Evolutionary conservation across 2,888 invertebrate genomes (phyloP).

Genomic region (Didymodactylos carnosus): DNA sequence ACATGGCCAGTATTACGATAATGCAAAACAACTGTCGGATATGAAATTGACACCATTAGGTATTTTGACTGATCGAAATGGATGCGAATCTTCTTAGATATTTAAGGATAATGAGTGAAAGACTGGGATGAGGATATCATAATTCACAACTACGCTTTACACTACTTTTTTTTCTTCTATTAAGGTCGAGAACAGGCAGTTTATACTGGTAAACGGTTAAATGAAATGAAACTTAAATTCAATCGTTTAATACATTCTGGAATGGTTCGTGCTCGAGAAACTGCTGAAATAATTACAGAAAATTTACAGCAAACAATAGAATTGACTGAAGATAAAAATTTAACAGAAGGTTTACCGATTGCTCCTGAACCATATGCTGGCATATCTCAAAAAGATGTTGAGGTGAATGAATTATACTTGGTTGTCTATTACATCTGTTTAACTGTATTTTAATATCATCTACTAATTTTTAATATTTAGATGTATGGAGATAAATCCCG

Average conservation of each 20-base stretch:
- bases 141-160: no score
- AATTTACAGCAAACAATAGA: background rate
- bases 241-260: constrained; percentile 6
- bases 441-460: no score
- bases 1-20: background rate
- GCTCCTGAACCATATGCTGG: constrained; percentile 75
- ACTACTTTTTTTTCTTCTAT: no score
- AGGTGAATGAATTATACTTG: background rate
- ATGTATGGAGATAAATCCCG: background rate
- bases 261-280: constrained; percentile 11
- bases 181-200: constrained; percentile 63
- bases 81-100: no score
- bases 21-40: background rate
- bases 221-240: background rate
- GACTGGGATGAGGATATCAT: no score
- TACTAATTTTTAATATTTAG: background rate
- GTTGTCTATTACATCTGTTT: no score
- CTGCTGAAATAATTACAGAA: constrained; percentile 4
- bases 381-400: background rate
- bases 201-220: constrained; percentile 54
- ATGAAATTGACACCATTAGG: background rate
- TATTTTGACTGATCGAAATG: no score
- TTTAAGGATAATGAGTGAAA: no score
- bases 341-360: constrained; percentile 81
- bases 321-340: constrained; percentile 28